A percentile compares a stretch with the other conserved stretches of the same genome.
phyloP scores from a whole-genome alignment of 2,888 invertebrate species.

The Luperina nickerlii region DNA sequence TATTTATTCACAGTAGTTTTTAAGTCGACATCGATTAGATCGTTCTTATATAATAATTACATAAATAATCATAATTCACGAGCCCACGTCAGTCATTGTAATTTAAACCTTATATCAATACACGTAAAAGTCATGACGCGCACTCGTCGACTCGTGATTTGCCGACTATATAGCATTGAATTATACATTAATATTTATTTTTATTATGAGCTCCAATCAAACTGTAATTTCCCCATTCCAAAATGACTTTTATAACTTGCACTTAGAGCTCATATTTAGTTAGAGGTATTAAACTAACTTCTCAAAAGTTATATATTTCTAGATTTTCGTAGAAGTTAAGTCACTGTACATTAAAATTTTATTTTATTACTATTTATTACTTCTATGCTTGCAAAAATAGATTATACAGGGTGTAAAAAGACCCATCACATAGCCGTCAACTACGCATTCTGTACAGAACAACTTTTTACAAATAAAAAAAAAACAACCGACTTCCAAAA shows the following conservation, averaged over 20 bases:
- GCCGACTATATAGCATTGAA: background rate
- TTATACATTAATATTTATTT: background rate
- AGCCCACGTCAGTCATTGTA: background rate
- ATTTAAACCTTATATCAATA: constrained; percentile 5
- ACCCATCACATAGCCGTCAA: no score
- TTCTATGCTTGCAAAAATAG: constrained; percentile 1
- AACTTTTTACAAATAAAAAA: no score
- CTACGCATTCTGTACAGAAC: no score
- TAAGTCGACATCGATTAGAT: constrained; percentile 44
- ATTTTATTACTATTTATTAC: background rate
- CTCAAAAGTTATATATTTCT: background rate
- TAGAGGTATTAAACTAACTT: background rate
- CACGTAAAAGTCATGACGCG: background rate
- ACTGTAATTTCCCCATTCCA: background rate
- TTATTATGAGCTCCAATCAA: background rate
- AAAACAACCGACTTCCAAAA: no score
- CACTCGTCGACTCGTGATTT: background rate
- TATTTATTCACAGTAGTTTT: constrained; percentile 30
- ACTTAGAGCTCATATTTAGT: constrained; percentile 4
- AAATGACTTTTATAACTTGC: background rate
- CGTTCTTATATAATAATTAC: constrained; percentile 11
- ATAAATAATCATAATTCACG: background rate
- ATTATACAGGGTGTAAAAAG: background rate
- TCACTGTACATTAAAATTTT: background rate
- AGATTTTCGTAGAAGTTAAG: constrained; percentile 20